A percentile compares a stretch with the other conserved stretches of the same genome.
These are phyloP conservation scores for Chloropsis cyanopogon DNA, from an alignment of 2,113 vertebrate genomes.

Conservation along the genomic window DNA sequence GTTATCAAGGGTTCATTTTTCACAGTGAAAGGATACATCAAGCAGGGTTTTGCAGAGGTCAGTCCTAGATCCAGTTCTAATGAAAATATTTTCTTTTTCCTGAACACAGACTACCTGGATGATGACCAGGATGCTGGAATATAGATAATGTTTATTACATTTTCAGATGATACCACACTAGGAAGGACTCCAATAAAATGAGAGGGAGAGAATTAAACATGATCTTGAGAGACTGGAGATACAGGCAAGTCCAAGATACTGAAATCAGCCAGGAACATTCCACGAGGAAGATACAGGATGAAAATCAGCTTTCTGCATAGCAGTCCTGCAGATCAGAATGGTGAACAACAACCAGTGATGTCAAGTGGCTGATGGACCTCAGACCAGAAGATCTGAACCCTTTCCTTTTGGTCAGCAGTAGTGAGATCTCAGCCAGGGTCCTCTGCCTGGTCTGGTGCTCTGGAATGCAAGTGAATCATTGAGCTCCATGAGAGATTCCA, in stretches of 20 bases:
- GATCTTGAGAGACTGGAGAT: not conserved
- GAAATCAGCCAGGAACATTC: not conserved
- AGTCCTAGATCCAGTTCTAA: not conserved
- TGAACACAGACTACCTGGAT: slow-evolving; percentile 18
- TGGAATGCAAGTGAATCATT: not conserved
- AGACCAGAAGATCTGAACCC: not conserved
- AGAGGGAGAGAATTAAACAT: not conserved
- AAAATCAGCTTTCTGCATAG: not conserved
- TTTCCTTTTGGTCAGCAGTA: not conserved
- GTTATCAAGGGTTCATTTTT: slow-evolving; percentile 19
- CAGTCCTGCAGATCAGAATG: not conserved
- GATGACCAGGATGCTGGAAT: slow-evolving; percentile 28
- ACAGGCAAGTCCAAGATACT: not conserved
- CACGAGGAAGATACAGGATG: not conserved
- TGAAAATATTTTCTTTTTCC: slow-evolving; percentile 44
- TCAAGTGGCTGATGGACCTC: not conserved
- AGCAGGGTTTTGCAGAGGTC: slow-evolving; percentile 10
- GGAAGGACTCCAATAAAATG: not conserved
- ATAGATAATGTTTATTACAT: slow-evolving; percentile 35
- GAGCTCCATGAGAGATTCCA: not conserved
- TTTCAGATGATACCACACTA: slow-evolving; percentile 7
- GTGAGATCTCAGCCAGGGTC: not conserved
- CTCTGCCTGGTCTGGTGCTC: not conserved
- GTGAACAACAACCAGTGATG: not conserved
- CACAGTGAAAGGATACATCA: not conserved